Percentiles rank a stretch among this genome's conserved stretches.
Conservation (phyloP, 2,113 vertebrate genomes). For the Hemicordylus capensis region DNA sequence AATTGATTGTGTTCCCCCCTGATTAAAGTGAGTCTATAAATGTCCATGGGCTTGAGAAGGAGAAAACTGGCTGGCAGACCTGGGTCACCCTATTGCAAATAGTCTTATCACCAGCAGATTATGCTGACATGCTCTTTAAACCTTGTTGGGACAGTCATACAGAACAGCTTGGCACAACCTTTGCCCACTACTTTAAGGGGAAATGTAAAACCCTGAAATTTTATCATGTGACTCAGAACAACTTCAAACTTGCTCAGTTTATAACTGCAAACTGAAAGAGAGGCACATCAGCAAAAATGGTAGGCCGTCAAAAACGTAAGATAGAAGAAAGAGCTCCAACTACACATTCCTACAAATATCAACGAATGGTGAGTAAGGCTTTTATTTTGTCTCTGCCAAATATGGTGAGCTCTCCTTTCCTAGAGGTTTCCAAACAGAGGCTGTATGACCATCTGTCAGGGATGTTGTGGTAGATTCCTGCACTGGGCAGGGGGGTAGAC, state of each 20-base stretch:
- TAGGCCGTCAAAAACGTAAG: slow-evolving; percentile 57
- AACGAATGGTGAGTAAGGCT: slow-evolving; percentile 67
- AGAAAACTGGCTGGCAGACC: slow-evolving; percentile 32
- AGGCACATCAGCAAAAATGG: slow-evolving; percentile 30
- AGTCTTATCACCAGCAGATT: slow-evolving; percentile 41
- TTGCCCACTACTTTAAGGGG: slow-evolving; percentile 34
- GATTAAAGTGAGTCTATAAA: slow-evolving; percentile 27
- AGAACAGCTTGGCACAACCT: slow-evolving; percentile 49
- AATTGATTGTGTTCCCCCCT: slow-evolving; percentile 46
- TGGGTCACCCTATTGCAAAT: slow-evolving; percentile 54
- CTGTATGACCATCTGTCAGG: too few species aligned
- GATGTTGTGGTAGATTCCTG: too few species aligned
- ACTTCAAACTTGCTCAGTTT: slow-evolving; percentile 25
- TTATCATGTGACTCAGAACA: slow-evolving; percentile 21
- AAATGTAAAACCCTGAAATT: slow-evolving; percentile 39
- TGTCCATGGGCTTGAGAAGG: slow-evolving; percentile 38
- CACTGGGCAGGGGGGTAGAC: too few species aligned
- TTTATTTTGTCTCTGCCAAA: slow-evolving; percentile 30
- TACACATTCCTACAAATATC: slow-evolving; percentile 24
- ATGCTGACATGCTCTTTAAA: slow-evolving; percentile 51
- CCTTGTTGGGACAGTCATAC: slow-evolving; percentile 21
- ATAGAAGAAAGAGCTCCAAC: slow-evolving; percentile 45
- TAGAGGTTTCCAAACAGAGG: too few species aligned
- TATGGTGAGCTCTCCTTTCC: too few species aligned
- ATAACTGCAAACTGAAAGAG: slow-evolving; percentile 26